These are phyloP conservation scores for Hyalella azteca DNA, from an alignment of 2,888 invertebrate species.

Conservation along the genomic window DNA sequence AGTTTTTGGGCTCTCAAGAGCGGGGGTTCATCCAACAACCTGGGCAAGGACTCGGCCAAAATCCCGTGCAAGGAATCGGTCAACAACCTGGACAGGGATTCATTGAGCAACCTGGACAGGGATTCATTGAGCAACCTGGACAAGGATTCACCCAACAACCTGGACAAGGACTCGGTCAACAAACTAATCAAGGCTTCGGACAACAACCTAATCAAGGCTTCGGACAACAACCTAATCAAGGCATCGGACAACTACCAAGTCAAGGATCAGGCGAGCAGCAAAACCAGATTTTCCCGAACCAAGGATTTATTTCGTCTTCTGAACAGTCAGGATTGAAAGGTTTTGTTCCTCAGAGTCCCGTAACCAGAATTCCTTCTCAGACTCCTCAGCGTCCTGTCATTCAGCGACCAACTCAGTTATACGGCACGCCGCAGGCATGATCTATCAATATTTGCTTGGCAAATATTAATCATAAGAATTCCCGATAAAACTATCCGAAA, in stretches of 20 bases:
- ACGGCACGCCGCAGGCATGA: slow-evolving; percentile 12
- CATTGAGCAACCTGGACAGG: background rate
- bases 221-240: background rate
- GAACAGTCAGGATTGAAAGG: background rate
- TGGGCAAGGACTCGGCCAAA: background rate
- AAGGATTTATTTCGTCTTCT: background rate
- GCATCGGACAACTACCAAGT: background rate
- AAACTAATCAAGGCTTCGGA: background rate
- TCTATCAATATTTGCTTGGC: no score
- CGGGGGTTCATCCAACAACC: background rate
- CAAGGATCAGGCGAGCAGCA: background rate
- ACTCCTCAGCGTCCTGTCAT: background rate
- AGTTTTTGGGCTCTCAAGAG: background rate
- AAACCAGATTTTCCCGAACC: background rate
- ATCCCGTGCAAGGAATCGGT: background rate
- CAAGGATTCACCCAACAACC: background rate
- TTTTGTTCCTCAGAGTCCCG: background rate
- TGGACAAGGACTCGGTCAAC: background rate
- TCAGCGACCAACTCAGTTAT: slow-evolving; percentile 1
- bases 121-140: background rate
- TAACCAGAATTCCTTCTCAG: background rate
- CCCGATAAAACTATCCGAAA: no score
- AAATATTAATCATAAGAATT: no score
- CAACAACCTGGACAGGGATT: background rate
- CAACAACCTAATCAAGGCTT: background rate